These are phyloP conservation scores for Alviniconcha strummeri DNA, from an alignment of 2,888 invertebrate species.

Conservation along the genomic window DNA sequence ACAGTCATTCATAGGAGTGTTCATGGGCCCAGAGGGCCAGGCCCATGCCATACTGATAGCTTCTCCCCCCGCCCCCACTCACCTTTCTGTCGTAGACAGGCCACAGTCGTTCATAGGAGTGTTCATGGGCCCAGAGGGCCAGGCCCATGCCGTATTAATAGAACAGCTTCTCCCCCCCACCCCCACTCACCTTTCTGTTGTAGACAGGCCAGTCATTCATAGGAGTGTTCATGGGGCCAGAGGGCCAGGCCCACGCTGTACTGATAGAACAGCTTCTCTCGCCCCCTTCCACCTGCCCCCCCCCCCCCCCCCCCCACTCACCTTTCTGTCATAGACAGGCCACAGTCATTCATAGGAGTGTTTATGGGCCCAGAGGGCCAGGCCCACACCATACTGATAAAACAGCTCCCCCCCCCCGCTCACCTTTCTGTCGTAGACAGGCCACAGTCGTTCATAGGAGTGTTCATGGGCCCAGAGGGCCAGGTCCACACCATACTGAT, in stretches of 20 bases:
- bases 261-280: constrained; percentile 91
- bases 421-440: constrained; percentile 86
- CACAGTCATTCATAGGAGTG: constrained; percentile 97
- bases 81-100: constrained; percentile 88
- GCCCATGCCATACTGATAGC: no score
- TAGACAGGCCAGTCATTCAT: constrained; percentile 95
- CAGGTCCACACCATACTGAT: constrained; percentile 92
- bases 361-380: constrained; percentile 97
- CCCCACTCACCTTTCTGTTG: constrained; percentile 78
- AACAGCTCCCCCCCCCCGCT: constrained; percentile 80
- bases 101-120: constrained; percentile 96
- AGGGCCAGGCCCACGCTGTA: constrained; percentile 94
- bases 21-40: no score
- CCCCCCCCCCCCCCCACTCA: constrained; percentile 38
- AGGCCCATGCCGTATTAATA: constrained; percentile 93
- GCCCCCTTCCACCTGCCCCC: no score
- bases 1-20: constrained; percentile 95
- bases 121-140: constrained; percentile 97
- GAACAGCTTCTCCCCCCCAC: constrained; percentile 80
- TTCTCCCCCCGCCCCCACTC: constrained; percentile 79
- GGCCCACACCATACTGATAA: constrained; percentile 91
- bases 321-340: constrained; percentile 90
- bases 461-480: constrained; percentile 98
- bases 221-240: constrained; percentile 99
- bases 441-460: constrained; percentile 96